Evolutionary conservation across 2,113 vertebrate species (phyloP).

Genomic region (Pteropus alecto): DNA sequence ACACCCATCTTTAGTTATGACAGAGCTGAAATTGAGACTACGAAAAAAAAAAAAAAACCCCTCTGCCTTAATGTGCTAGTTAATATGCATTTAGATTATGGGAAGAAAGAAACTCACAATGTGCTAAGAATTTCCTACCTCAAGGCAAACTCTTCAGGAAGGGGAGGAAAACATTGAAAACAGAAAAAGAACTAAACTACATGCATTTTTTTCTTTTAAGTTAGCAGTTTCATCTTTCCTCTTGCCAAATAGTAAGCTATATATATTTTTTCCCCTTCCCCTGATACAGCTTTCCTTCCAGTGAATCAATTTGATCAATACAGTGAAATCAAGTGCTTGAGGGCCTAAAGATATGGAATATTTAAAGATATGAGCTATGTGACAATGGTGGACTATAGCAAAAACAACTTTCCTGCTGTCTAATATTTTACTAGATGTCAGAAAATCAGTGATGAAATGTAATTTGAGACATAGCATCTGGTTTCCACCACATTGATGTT

Average conservation of each 20-base stretch:
- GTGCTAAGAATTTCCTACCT: constrained; percentile 36
- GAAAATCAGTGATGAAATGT: neutral
- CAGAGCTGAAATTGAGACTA: neutral
- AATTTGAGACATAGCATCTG: neutral
- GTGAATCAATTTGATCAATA: neutral
- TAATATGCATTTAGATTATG: neutral
- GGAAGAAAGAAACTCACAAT: neutral
- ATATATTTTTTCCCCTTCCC: neutral
- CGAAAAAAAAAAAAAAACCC: neutral
- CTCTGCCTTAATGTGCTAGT: neutral
- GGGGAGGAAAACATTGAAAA: constrained; percentile 57
- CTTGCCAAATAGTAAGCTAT: constrained; percentile 29
- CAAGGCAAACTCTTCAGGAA: constrained; percentile 27
- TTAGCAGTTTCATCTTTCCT: constrained; percentile 59
- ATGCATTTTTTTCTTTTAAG: constrained; percentile 55
- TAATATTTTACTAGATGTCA: neutral
- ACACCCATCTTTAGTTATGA: neutral
- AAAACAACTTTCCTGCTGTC: neutral
- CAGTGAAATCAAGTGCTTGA: neutral
- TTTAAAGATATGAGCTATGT: neutral
- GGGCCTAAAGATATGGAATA: neutral
- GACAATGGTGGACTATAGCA: neutral
- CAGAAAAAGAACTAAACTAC: constrained; percentile 56
- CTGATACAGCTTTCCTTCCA: neutral
- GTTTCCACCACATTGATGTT: neutral